These are phyloP conservation scores for Chrysodeixis includens DNA, from an alignment of 2,888 invertebrate species.

Conservation along the genomic window DNA sequence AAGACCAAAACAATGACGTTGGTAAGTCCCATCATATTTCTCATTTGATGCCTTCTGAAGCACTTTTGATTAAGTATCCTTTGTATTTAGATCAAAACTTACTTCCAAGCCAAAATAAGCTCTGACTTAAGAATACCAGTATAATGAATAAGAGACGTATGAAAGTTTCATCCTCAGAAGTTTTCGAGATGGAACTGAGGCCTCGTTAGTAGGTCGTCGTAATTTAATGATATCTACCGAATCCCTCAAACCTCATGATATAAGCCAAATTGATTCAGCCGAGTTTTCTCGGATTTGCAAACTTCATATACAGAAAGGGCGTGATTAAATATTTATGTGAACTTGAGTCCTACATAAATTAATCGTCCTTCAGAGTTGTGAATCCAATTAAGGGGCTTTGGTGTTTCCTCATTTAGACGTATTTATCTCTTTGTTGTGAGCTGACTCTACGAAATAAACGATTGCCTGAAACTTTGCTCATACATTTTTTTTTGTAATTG, in stretches of 20 bases:
- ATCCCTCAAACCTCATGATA: constrained; percentile 26
- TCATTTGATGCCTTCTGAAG: too few species aligned
- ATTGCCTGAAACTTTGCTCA: background rate
- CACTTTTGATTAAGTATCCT: too few species aligned
- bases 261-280: constrained; percentile 33
- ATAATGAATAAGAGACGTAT: constrained; percentile 21
- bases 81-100: too few species aligned
- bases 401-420: background rate
- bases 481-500: background rate
- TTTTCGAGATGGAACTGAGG: constrained; percentile 23
- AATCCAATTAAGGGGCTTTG: background rate
- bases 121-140: constrained; percentile 17
- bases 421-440: constrained; percentile 6
- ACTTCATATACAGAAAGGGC: constrained; percentile 22
- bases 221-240: constrained; percentile 39
- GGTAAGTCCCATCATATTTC: too few species aligned
- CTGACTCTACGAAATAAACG: background rate
- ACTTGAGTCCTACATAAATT: constrained; percentile 22
- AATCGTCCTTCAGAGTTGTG: constrained; percentile 13
- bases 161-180: constrained; percentile 27
- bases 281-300: constrained; percentile 26
- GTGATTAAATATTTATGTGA: constrained; percentile 31
- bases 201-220: constrained; percentile 30
- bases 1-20: too few species aligned
- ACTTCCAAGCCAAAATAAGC: background rate